Percentiles rank a stretch among this genome's conserved stretches.
These are phyloP conservation scores for Sinohyriopsis cumingii DNA, from an alignment of 2,888 invertebrate genomes.

Conservation along the genomic window DNA sequence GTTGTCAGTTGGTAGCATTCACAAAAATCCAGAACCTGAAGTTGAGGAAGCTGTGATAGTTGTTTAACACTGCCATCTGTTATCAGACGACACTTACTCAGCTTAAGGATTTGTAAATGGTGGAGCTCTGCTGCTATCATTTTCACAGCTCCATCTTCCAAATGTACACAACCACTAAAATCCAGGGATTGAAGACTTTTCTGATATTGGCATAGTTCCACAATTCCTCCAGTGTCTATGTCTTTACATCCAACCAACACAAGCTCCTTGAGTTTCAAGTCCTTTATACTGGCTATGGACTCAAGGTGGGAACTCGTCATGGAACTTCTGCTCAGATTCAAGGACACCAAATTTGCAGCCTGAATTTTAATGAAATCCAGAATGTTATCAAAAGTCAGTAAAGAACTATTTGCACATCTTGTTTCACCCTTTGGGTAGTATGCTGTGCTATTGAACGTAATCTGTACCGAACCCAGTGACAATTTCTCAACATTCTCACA, in stretches of 20 bases:
- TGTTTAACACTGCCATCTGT: slow-evolving; percentile 78
- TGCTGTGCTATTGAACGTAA: slow-evolving; percentile 81
- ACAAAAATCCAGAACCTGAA: slow-evolving; percentile 80
- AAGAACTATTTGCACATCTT: slow-evolving; percentile 76
- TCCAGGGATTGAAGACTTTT: slow-evolving; percentile 77
- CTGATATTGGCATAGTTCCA: slow-evolving; percentile 76
- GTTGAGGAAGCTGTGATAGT: slow-evolving; percentile 75
- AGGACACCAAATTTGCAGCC: slow-evolving; percentile 75
- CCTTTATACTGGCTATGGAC: slow-evolving; percentile 75
- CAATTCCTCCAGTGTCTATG: slow-evolving; percentile 77
- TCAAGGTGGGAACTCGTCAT: slow-evolving; percentile 80
- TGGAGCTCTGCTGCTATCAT: slow-evolving; percentile 77
- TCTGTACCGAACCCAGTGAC: slow-evolving; percentile 80
- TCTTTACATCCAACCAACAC: slow-evolving; percentile 78
- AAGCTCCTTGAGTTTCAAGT: slow-evolving; percentile 75
- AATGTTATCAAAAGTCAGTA: slow-evolving; percentile 82
- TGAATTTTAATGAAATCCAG: slow-evolving; percentile 76
- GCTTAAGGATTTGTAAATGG: slow-evolving; percentile 77
- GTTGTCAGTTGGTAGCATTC: slow-evolving; percentile 80
- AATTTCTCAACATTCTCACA: slow-evolving; percentile 78
- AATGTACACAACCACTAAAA: slow-evolving; percentile 78
- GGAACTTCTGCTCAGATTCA: slow-evolving; percentile 81
- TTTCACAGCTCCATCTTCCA: slow-evolving; percentile 79
- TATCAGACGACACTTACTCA: slow-evolving; percentile 79
- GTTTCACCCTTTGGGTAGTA: slow-evolving; percentile 72